Evolutionary conservation across 1,140 invertebrate genomes (phyloP).

Genomic region (Drosophila busckii): DNA sequence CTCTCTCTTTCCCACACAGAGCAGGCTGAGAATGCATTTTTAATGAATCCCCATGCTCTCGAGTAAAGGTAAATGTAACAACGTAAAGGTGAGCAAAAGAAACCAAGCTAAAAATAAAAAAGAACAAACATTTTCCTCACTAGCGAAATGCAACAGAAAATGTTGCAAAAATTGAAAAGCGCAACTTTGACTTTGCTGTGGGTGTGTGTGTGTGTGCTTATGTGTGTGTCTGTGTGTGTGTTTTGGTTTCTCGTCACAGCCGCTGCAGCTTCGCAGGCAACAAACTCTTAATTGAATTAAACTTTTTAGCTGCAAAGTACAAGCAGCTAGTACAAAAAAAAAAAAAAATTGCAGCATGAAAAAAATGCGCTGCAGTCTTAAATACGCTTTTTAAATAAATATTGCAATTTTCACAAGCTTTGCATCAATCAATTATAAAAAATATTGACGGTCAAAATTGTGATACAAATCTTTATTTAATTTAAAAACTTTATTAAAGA

Average conservation of each 20-base stretch:
- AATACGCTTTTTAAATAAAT: too few species aligned
- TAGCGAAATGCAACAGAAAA: conserved; percentile 44
- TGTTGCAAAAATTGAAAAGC: conserved; percentile 51
- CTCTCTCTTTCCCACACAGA: conserved; percentile 22
- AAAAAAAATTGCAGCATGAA: too few species aligned
- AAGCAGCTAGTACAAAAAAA: conserved; percentile 7
- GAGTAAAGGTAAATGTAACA: conserved; percentile 47
- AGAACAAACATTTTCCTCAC: too few species aligned
- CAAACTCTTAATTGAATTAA: conserved; percentile 59
- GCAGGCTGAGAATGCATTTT: conserved; percentile 52
- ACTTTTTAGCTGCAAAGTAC: conserved; percentile 39
- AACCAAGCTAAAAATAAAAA: conserved; percentile 10
- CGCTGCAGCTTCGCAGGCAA: conserved; percentile 13
- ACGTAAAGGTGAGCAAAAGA: conserved; percentile 13
- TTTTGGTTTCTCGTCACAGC: conserved; percentile 32
- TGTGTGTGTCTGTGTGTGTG: not conserved
- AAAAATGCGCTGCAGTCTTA: too few species aligned
- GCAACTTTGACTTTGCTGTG: conserved; percentile 49
- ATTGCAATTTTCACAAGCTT: too few species aligned
- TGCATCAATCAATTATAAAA: too few species aligned
- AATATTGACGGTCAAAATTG: too few species aligned
- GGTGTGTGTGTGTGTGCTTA: conserved; percentile 5
- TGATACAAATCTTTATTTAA: too few species aligned
- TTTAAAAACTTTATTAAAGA: too few species aligned
- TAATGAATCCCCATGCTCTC: conserved; percentile 54